A percentile compares a stretch with the other conserved stretches of the same genome.
Conservation (phyloP, 1,140 invertebrate species). For the Tribolium madens region DNA sequence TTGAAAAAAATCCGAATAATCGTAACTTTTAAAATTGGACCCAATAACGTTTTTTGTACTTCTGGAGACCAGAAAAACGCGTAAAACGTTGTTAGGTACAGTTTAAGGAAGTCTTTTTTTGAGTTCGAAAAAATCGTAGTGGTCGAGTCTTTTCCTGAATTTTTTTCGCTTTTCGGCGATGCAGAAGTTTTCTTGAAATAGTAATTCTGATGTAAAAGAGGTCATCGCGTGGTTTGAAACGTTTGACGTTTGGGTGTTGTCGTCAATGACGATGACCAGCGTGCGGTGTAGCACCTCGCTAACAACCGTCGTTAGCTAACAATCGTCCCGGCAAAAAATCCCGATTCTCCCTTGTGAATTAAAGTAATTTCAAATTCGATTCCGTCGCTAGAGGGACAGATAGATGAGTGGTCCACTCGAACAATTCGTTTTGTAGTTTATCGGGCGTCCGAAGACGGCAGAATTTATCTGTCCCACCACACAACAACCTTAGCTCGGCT, state of each 20-base stretch:
- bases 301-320: slow-evolving; percentile 63
- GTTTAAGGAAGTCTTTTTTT: too few relatives aligned
- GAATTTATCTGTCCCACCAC: slow-evolving; percentile 61
- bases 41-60: not conserved
- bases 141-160: too few relatives aligned
- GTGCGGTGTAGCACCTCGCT: slow-evolving; percentile 42
- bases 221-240: too few relatives aligned
- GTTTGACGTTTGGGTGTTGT: not conserved
- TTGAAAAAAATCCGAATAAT: too few relatives aligned
- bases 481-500: slow-evolving; percentile 64
- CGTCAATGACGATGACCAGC: not conserved
- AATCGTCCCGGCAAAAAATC: slow-evolving; percentile 63
- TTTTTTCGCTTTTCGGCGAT: too few relatives aligned
- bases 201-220: too few relatives aligned
- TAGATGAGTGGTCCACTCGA: slow-evolving; percentile 64
- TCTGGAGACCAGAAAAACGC: not conserved
- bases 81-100: too few relatives aligned
- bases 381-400: slow-evolving; percentile 65
- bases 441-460: slow-evolving; percentile 55
- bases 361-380: slow-evolving; percentile 66
- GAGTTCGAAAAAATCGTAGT: too few relatives aligned
- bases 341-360: slow-evolving; percentile 64
- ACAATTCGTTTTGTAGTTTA: slow-evolving; percentile 61
- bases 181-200: too few relatives aligned
- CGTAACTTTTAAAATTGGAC: too few relatives aligned